Evolutionary conservation across 1,140 invertebrate species (phyloP), one percentile per base, ranked within the genome.

Genomic region (Polyergus mexicanus): DNA sequence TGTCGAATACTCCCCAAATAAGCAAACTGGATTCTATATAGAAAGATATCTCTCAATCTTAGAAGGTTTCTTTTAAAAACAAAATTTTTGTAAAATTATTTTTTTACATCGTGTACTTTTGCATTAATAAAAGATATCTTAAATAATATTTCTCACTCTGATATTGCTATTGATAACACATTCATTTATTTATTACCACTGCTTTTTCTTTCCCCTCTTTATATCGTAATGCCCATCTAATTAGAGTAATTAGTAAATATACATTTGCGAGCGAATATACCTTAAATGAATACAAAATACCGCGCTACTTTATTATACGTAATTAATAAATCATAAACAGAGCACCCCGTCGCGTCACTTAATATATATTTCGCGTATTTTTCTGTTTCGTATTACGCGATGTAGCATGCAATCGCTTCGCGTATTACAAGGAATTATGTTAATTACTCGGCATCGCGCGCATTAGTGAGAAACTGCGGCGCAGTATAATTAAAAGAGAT

Each of bases 211-310:
- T 28, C 22, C 8, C n/a, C 22, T 22, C 38, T 74, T 47, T 60
- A 54, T 13, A 54, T 10, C 35, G 28, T 56, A 54, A 63, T 75
- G 44, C 35, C 28, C 69, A 44, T 47, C 63, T 56, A 88, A 89
- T 88, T 86, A 88, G 38, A 58, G 60, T 86, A 86, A 88, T 88
- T 76, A 74, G 71, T 83, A 78, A 81, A 75, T 16, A 84, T 47
- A 56, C 44, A 25, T 41, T 44, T 41, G 28, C 16, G 19, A 65
- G 25, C 3, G 58, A 47, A 71, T 60, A 60, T 72, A 76, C 32
- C 44, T 86, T 38, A 51, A 56, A 56, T 77, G 56, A 71, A 78
- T 66, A 22, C 54, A 28, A 71, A 81, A 56, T 56, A 65, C 32
- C 16, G 5, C 63, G 51, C 10, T 62, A 38, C 32, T 77, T 32